A percentile compares a stretch with the other conserved stretches of the same genome.
Evolutionary conservation across 2,797 vertebrate genomes (phyloP).

Genomic region (Mus caroli): DNA sequence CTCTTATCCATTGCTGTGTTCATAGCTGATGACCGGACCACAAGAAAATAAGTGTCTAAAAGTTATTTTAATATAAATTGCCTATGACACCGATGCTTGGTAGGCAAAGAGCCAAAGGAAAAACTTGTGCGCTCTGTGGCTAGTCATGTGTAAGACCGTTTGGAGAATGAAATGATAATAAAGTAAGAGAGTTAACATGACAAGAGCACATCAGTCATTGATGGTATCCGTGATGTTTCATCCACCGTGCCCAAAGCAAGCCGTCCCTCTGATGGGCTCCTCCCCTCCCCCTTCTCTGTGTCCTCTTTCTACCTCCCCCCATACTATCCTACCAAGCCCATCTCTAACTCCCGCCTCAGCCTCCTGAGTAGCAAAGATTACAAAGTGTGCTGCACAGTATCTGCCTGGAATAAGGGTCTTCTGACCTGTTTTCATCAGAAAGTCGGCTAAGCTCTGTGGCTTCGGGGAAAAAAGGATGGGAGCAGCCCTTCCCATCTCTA

Average conservation of each 20-base stretch:
- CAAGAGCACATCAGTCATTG: not conserved
- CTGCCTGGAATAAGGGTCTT: not conserved
- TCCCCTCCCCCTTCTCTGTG: not conserved
- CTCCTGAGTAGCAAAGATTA: not conserved
- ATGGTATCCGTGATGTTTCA: not conserved
- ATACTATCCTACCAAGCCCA: not conserved
- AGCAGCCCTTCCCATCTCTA: not conserved
- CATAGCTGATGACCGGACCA: not conserved
- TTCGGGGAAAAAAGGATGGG: not conserved
- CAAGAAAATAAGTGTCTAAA: not conserved
- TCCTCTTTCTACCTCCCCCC: not conserved
- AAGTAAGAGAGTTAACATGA: not conserved
- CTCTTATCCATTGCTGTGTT: not conserved
- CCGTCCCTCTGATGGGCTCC: not conserved
- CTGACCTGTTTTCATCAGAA: not conserved
- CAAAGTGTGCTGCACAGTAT: no score
- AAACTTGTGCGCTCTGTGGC: not conserved
- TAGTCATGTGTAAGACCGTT: no score
- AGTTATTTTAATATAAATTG: not conserved
- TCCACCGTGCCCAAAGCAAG: not conserved
- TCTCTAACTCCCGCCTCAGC: no score
- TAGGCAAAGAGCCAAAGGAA: not conserved
- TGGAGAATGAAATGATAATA: not conserved
- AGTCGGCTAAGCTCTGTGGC: not conserved
- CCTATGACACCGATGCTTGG: not conserved